Evolutionary conservation across 2,113 vertebrate genomes (phyloP).

Genomic region (Circaetus cinerascens): DNA sequence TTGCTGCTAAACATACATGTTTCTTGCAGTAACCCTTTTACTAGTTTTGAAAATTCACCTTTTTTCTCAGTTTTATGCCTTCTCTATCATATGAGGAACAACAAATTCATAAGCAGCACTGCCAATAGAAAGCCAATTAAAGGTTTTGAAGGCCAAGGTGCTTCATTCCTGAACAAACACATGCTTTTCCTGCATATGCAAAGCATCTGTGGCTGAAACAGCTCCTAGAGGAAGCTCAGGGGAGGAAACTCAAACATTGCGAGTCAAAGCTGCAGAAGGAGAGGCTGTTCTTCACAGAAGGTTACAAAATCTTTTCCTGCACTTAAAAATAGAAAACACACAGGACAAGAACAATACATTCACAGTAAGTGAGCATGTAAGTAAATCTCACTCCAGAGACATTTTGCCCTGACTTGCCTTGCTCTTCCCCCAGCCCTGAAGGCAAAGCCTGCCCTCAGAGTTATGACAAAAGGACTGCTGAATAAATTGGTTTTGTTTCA

Average conservation of each 20-base stretch:
- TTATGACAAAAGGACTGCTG: not conserved
- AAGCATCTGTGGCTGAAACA: not conserved
- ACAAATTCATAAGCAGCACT: not conserved
- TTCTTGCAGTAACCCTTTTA: not conserved
- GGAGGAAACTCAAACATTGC: not conserved
- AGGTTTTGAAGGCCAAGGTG: not conserved
- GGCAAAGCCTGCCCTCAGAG: not conserved
- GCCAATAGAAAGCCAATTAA: not conserved
- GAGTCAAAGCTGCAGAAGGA: not conserved
- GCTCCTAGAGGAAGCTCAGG: not conserved
- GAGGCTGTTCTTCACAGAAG: not conserved
- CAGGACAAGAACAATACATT: not conserved
- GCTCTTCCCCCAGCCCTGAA: not conserved
- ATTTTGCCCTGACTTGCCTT: not conserved
- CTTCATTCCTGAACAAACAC: not conserved
- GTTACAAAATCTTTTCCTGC: not conserved
- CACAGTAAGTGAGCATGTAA: not conserved
- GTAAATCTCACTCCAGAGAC: not conserved
- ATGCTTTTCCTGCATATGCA: not conserved
- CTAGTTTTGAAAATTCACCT: not conserved
- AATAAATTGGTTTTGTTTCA: not conserved
- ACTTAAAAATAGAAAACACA: not conserved
- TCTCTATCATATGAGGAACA: not conserved
- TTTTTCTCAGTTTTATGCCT: not conserved
- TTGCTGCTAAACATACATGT: not conserved